phyloP scores from a whole-genome alignment of 2,888 invertebrate genomes.

The Apamea epomidion region DNA sequence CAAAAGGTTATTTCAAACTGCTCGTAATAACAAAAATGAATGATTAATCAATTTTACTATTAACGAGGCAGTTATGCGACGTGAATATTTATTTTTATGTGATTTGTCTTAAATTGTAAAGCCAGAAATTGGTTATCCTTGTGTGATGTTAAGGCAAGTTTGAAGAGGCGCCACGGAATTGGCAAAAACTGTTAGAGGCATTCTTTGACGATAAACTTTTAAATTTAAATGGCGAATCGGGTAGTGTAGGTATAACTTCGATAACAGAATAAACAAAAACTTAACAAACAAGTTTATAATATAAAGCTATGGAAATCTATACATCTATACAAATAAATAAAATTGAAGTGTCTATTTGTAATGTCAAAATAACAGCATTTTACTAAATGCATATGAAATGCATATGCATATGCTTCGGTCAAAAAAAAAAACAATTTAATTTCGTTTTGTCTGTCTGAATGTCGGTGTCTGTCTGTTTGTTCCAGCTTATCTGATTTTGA shows the following conservation, averaged over 20 bases:
- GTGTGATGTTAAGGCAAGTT: not conserved
- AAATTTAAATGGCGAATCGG: not conserved
- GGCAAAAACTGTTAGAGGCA: not conserved
- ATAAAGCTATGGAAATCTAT: not conserved
- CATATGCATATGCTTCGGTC: no score
- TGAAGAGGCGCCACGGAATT: not conserved
- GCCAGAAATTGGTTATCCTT: not conserved
- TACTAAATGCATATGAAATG: no score
- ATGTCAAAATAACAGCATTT: no score
- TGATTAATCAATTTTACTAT: constrained; percentile 41
- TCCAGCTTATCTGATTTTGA: not conserved
- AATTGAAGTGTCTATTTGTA: no score
- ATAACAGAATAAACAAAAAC: not conserved
- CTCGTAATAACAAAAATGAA: constrained; percentile 16
- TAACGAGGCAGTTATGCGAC: not conserved
- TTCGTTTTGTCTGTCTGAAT: no score
- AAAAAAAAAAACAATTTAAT: no score
- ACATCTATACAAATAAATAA: not conserved
- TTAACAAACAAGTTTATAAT: not conserved
- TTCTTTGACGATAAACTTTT: not conserved
- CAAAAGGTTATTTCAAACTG: constrained; percentile 32
- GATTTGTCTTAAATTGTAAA: not conserved
- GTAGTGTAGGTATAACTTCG: not conserved
- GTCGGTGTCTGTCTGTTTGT: no score
- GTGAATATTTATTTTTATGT: not conserved